phyloP scores from a whole-genome alignment of 2,888 invertebrate genomes.

The Callyntrura sp. region DNA sequence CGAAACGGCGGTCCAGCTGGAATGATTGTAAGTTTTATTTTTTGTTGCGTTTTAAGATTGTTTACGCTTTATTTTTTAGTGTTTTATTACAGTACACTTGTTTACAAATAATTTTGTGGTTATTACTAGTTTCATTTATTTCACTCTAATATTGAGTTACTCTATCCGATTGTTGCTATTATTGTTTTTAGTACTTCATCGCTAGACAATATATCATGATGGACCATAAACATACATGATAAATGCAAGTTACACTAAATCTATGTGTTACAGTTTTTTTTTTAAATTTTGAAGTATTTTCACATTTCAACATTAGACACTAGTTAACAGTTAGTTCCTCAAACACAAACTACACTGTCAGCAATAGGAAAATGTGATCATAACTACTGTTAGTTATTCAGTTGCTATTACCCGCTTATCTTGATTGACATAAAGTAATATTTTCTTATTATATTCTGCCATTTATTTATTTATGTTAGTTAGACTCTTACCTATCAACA shows the following conservation, averaged over 20 bases:
- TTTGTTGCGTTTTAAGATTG: constrained; percentile 55
- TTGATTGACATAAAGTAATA: too few species aligned
- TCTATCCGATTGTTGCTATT: background rate
- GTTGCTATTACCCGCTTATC: too few species aligned
- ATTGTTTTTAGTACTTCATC: background rate
- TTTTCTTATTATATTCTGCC: too few species aligned
- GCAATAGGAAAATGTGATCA: too few species aligned
- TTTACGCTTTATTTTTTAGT: constrained; percentile 43
- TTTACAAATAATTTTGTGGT: background rate
- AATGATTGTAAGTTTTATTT: constrained; percentile 84
- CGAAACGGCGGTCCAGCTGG: constrained; percentile 86
- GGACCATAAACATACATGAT: background rate
- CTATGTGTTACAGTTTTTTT: background rate
- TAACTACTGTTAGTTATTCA: too few species aligned
- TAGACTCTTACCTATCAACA: too few species aligned
- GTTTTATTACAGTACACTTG: constrained; percentile 5
- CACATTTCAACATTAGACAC: too few species aligned
- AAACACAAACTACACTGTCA: too few species aligned
- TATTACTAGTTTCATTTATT: background rate
- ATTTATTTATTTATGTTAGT: too few species aligned
- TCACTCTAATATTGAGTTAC: constrained; percentile 32
- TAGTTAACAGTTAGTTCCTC: too few species aligned
- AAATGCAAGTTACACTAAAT: background rate
- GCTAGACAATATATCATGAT: background rate
- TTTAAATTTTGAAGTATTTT: too few species aligned